phyloP scores from a whole-genome alignment of 1,140 invertebrate species.

The Leptinotarsa texana region DNA sequence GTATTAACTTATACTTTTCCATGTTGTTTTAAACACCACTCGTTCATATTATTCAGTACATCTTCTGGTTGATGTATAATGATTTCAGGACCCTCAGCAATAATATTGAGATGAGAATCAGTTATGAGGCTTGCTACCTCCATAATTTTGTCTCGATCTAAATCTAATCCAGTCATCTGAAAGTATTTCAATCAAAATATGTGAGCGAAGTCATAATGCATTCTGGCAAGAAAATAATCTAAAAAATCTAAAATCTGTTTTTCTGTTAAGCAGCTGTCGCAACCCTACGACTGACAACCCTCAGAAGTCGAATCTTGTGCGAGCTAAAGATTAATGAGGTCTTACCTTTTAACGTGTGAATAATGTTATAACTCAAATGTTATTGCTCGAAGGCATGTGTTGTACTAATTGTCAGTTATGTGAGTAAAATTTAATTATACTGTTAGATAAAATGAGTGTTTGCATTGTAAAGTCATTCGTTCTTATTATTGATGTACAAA shows the following conservation, averaged over 20 bases:
- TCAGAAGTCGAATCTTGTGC: too few species aligned
- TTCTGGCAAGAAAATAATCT: neutral
- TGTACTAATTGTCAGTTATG: neutral
- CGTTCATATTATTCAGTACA: slow-evolving; percentile 76
- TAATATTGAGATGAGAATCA: slow-evolving; percentile 76
- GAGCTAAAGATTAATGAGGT: too few species aligned
- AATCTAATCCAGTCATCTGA: slow-evolving; percentile 64
- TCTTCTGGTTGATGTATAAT: slow-evolving; percentile 79
- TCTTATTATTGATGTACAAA: too few species aligned
- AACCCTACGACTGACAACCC: too few species aligned
- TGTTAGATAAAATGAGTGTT: too few species aligned
- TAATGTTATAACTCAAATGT: too few species aligned
- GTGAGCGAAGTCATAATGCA: neutral
- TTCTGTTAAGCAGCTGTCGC: too few species aligned
- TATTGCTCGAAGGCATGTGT: neutral
- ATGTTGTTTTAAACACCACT: slow-evolving; percentile 83
- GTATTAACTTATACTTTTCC: slow-evolving; percentile 60
- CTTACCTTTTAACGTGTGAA: too few species aligned
- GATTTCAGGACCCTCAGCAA: slow-evolving; percentile 78
- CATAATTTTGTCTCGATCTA: slow-evolving; percentile 77
- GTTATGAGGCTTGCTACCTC: slow-evolving; percentile 90
- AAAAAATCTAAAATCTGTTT: too few species aligned
- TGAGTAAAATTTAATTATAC: slow-evolving; percentile 4
- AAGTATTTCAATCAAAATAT: slow-evolving; percentile 26
- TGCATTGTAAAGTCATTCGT: too few species aligned